phyloP scores from a whole-genome alignment of 2,113 vertebrate species.

The Enhydra lutris region DNA sequence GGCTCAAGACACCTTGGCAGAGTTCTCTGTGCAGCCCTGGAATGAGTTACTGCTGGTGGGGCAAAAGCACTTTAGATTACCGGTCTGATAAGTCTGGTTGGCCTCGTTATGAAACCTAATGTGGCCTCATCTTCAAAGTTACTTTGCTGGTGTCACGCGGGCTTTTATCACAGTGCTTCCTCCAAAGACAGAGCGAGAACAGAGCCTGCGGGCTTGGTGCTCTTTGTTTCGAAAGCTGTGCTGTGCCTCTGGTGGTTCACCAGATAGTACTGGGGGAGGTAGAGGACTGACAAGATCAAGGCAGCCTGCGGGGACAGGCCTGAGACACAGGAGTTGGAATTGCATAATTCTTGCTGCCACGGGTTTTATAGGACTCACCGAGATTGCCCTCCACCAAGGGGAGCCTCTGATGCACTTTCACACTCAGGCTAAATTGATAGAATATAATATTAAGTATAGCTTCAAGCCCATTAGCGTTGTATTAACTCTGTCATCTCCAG shows the following conservation, averaged over 20 bases:
- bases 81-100: not conserved
- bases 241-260: not conserved
- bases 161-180: not conserved
- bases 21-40: not conserved
- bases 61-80: not conserved
- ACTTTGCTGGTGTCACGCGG: not conserved
- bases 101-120: not conserved
- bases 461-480: not conserved
- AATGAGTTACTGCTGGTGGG: not conserved
- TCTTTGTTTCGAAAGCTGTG: not conserved
- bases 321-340: not conserved
- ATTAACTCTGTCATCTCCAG: not conserved
- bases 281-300: not conserved
- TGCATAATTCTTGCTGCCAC: not conserved
- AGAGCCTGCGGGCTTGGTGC: rapidly evolving
- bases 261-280: too few species aligned
- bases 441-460: not conserved
- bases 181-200: not conserved
- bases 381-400: not conserved
- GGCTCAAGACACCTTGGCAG: not conserved
- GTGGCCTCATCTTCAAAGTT: not conserved
- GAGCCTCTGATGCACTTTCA: not conserved
- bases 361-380: not conserved
- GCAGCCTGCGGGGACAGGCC: not conserved
- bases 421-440: not conserved